Conservation (phyloP, 2,113 vertebrate species). For the Datnioides undecimradiatus region DNA sequence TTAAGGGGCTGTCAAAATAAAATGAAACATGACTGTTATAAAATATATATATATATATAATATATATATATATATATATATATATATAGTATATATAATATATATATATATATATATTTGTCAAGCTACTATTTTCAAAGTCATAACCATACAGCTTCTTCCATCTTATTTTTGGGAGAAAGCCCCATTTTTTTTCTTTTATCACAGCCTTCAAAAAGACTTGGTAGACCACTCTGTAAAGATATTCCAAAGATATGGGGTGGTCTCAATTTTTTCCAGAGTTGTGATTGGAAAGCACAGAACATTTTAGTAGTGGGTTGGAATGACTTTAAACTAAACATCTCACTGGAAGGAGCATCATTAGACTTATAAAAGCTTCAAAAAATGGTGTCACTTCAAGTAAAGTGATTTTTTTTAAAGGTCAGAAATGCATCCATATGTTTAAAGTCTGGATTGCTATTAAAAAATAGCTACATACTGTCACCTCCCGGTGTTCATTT, state of each 20-base stretch:
- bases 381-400: slow-evolving; percentile 10
- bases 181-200: not conserved
- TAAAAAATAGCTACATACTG: not conserved
- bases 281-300: slow-evolving; percentile 37
- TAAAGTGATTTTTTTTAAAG: not conserved
- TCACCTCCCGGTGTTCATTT: slow-evolving; percentile 1
- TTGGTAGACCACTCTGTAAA: not conserved
- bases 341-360: not conserved
- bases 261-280: slow-evolving; percentile 40
- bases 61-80: too few species aligned
- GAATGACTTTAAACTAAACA: slow-evolving; percentile 33
- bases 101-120: too few species aligned
- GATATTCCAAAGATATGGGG: slow-evolving; percentile 21
- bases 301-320: slow-evolving; percentile 29
- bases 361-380: slow-evolving; percentile 12
- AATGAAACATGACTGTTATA: not conserved
- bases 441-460: not conserved
- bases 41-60: too few species aligned
- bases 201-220: slow-evolving; percentile 21
- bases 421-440: not conserved
- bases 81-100: too few species aligned
- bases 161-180: slow-evolving; percentile 12
- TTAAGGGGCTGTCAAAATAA: not conserved
- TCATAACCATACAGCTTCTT: not conserved
- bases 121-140: not conserved